phyloP scores from a whole-genome alignment of 35 echinoderm and acorn worm genomes.

The Holothuria glaberrima region DNA sequence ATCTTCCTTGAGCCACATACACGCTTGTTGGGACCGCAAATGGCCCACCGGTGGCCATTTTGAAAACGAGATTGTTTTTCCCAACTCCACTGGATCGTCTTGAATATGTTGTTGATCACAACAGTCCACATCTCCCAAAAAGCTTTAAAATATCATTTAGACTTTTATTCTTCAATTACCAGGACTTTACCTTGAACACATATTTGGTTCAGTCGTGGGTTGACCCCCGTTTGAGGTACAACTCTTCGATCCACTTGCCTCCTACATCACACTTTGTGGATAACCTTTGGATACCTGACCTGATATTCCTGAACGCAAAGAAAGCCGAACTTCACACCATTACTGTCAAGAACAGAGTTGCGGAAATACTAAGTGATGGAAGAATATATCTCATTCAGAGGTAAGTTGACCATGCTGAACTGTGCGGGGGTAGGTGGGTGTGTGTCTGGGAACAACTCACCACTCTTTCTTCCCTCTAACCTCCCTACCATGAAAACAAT shows the following conservation, averaged over 20 bases:
- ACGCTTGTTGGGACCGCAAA: no score
- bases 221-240: slow-evolving; percentile 36
- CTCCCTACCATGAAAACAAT: no score
- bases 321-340: slow-evolving; percentile 38
- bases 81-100: no score
- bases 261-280: background rate
- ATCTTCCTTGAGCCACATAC: no score
- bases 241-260: background rate
- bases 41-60: no score
- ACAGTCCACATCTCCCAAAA: no score
- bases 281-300: slow-evolving; percentile 56
- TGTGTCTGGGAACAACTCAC: no score
- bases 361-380: slow-evolving; percentile 27
- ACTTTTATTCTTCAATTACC: background rate
- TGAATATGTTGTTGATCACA: no score
- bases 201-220: slow-evolving; percentile 8
- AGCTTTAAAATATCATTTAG: no score
- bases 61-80: no score
- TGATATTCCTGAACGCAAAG: slow-evolving; percentile 52
- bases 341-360: slow-evolving; percentile 40
- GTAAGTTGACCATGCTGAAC: background rate
- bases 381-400: slow-evolving; percentile 21
- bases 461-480: no score
- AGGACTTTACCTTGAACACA: background rate
- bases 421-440: no score